Evolutionary conservation across 2,888 invertebrate species (phyloP).

Genomic region (Noctua fimbriata): DNA sequence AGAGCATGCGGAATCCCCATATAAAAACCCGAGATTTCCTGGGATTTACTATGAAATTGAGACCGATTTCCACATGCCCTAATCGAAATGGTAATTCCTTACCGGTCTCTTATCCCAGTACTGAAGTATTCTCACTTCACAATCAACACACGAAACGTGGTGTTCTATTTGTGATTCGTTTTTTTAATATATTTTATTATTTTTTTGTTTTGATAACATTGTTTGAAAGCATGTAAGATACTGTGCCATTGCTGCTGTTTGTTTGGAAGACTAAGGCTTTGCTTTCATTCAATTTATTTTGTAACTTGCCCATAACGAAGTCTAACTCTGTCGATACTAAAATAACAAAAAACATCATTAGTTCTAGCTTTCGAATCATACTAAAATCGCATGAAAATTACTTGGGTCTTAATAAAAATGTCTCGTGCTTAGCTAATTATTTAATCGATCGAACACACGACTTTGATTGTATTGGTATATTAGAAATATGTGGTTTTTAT

Average conservation of each 20-base stretch:
- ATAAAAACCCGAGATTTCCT: too few species aligned
- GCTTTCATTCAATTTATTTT: constrained; percentile 1
- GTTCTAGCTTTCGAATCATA: constrained; percentile 7
- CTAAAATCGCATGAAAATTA: not conserved
- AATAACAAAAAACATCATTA: constrained; percentile 5
- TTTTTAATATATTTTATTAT: not conserved
- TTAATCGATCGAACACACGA: not conserved
- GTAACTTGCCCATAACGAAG: not conserved
- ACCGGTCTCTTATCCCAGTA: not conserved
- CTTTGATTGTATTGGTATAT: constrained; percentile 1
- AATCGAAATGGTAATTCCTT: not conserved
- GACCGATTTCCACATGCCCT: too few species aligned
- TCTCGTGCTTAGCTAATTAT: not conserved
- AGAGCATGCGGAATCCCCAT: too few species aligned
- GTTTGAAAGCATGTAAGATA: constrained; percentile 2
- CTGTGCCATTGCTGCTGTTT: not conserved
- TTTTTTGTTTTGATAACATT: not conserved
- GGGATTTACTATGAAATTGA: too few species aligned
- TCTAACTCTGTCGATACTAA: constrained; percentile 4
- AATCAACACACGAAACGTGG: not conserved
- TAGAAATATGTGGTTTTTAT: constrained; percentile 26
- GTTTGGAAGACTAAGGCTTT: not conserved
- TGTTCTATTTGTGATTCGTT: not conserved
- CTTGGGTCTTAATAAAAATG: not conserved
- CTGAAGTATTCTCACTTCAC: not conserved